These are phyloP conservation scores for Antheraea assamensis DNA, from an alignment of 2,888 invertebrate genomes.

Conservation along the genomic window DNA sequence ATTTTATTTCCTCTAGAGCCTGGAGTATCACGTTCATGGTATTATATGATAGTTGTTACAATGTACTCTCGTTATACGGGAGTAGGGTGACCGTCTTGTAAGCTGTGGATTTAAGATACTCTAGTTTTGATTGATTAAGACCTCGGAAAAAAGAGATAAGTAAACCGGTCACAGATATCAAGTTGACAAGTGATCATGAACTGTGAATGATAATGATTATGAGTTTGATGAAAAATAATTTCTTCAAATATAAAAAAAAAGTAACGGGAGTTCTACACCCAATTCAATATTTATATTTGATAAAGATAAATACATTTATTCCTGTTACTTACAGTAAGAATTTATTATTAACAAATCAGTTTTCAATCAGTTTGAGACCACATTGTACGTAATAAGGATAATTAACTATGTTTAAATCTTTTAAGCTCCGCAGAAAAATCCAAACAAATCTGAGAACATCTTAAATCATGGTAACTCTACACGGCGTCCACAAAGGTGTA, in stretches of 20 bases:
- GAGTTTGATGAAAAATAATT: no score
- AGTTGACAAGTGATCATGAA: no score
- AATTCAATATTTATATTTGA: no score
- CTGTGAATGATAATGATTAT: no score
- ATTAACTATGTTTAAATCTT: background rate
- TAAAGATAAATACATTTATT: no score
- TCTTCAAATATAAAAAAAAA: no score
- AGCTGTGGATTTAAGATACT: background rate
- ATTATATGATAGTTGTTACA: background rate
- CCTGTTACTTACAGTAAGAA: no score
- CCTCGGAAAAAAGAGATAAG: no score
- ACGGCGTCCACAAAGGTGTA: background rate
- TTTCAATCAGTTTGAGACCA: background rate
- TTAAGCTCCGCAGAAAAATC: background rate
- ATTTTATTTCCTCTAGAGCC: conserved; percentile 4
- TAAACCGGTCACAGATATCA: no score
- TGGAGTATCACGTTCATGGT: background rate
- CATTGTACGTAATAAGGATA: background rate
- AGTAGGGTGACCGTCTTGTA: background rate
- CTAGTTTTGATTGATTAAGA: background rate
- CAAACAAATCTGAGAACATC: background rate
- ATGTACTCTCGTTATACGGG: background rate
- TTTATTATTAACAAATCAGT: background rate
- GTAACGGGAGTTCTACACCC: no score
- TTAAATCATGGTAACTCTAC: conserved; percentile 2